Evolutionary conservation across 1,140 invertebrate genomes (phyloP).

Genomic region (Psilanteris sp.): DNA sequence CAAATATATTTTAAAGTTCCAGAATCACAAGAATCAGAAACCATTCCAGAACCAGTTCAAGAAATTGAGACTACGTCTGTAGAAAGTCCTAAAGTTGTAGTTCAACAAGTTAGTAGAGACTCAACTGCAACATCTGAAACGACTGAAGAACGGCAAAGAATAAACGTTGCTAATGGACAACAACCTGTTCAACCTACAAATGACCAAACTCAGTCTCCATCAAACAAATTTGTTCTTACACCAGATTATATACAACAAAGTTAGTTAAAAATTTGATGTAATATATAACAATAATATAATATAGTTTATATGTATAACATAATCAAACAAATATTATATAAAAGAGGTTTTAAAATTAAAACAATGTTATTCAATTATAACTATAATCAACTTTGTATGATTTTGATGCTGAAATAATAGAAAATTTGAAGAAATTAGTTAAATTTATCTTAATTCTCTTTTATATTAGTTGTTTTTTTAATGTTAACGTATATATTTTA

Average conservation of each 20-base stretch:
- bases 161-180: constrained; percentile 76
- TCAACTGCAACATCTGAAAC: constrained; percentile 64
- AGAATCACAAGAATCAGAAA: constrained; percentile 34
- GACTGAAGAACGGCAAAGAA: constrained; percentile 72
- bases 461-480: no score
- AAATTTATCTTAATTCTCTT: no score
- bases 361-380: no score
- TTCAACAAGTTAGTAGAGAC: constrained; percentile 59
- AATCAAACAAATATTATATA: no score
- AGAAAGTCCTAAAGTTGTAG: constrained; percentile 76
- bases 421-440: no score
- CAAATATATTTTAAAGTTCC: constrained; percentile 6
- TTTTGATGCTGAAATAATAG: no score
- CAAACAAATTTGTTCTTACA: constrained; percentile 90
- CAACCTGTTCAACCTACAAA: constrained; percentile 74
- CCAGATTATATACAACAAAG: constrained; percentile 94
- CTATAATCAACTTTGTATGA: no score
- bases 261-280: no score
- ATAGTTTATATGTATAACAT: no score
- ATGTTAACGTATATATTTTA: no score
- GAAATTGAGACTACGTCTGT: constrained; percentile 45
- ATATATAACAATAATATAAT: no score
- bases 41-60: constrained; percentile 65
- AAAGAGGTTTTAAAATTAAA: no score
- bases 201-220: constrained; percentile 69